Percentiles rank a stretch among this genome's conserved stretches.
These are phyloP conservation scores for Tholera decimalis DNA, from an alignment of 2,888 invertebrate genomes.

Conservation along the genomic window DNA sequence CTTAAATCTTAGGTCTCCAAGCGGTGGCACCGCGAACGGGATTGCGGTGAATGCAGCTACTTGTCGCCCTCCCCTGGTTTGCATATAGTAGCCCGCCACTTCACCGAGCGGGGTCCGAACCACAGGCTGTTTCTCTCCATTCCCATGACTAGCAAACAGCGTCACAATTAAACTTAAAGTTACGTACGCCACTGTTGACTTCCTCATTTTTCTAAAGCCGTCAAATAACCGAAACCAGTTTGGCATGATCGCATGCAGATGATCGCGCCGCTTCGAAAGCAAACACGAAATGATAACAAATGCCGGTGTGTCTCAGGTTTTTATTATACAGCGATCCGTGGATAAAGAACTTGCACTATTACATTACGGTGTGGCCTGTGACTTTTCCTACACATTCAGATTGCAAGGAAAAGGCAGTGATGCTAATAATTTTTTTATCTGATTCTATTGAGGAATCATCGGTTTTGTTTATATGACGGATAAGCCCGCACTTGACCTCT, in stretches of 20 bases:
- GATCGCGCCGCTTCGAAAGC: conserved; percentile 71
- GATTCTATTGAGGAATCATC: not conserved
- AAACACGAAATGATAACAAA: conserved; percentile 75
- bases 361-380: conserved; percentile 38
- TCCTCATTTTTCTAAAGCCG: conserved; percentile 44
- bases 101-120: conserved; percentile 88
- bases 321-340: conserved; percentile 69
- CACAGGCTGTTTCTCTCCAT: conserved; percentile 68
- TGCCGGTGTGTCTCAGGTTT: conserved; percentile 69
- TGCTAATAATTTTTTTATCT: conserved; percentile 16
- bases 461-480: no score
- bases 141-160: conserved; percentile 63
- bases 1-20: conserved; percentile 92
- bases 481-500: no score
- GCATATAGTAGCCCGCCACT: conserved; percentile 90
- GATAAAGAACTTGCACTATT: conserved; percentile 64
- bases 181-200: conserved; percentile 26
- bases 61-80: conserved; percentile 90
- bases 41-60: conserved; percentile 92
- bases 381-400: conserved; percentile 42
- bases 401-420: conserved; percentile 29
- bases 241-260: conserved; percentile 60
- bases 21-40: conserved; percentile 93
- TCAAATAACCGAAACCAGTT: conserved; percentile 65
- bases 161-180: conserved; percentile 45